Evolutionary conservation across 2,113 vertebrate genomes (phyloP), one percentile per base, ranked within the genome.

Genomic region (Colinus virginianus): DNA sequence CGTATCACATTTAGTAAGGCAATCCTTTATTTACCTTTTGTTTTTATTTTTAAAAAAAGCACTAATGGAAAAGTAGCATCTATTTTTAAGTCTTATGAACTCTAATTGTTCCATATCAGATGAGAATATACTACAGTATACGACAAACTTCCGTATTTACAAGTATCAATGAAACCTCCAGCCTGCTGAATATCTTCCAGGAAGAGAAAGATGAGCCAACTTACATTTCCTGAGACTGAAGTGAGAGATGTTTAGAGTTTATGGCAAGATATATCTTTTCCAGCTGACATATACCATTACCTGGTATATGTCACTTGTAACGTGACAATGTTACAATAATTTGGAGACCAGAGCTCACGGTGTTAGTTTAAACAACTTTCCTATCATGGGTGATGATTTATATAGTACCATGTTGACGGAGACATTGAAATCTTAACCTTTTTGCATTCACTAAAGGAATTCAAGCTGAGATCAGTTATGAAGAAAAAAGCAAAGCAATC

Each of bases 221-320:
- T 98, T 97, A 97, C 97, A 98, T 98, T 98, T 98, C 98, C 98
- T 98, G 97, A 97, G 91, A 97, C 97, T 97, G 98, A 98, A 98
- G 98, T 98, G 98, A 98, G 98, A 99, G 97, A 99, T 98, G 98
- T 96, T 98, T 98, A 97, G 98, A 95, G 98, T 98, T 98, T 97
- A 97, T 96, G 95, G 96, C 93, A 97, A 97, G 97, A 97, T 96
- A 94, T 97, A 98, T 97, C 96, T 98, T 97, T 97, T 97, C 97
- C 99, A 99, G 98, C 98, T 99, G 99, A 98, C 98, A 98, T 97
- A 97, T 96, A 97, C 97, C 98, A 97, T 99, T 99, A 99, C 98
- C 98, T 98, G 98, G 98, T 99, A 90, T 93, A 96, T 95, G 93
- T 91, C 94, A 95, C 82, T 91, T 91, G 94, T 88, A 96, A 96